Base-by-base conservation (phyloP, 2,797 vertebrate genomes). In the Glossophaga mutica region DNA sequence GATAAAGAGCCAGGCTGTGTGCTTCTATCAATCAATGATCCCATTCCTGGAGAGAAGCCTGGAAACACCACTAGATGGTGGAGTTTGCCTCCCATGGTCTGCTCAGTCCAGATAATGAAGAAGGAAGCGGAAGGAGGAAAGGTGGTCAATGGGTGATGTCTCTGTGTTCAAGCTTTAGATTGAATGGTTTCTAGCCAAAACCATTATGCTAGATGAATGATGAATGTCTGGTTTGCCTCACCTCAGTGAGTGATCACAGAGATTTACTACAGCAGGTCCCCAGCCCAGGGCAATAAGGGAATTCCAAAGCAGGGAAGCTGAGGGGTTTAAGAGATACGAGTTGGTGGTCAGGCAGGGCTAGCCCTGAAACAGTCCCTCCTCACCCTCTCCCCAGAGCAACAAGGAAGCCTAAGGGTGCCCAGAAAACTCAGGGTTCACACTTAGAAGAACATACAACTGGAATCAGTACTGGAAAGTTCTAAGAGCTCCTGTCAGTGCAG, bases 1-100 rank as follows among this genome's bases (percentile, higher is more conserved):
- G 16, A 16, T 32, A 22, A 44, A 67, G 34, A 78, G 46, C 67
- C 32, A 62, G 44, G 32, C 16, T 29, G 3, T 29, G 14, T 39
- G 50, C 50, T 32, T 84, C 55, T 32, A n/a, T 18, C 65, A 34
- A 42, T 90, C n/a, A 65, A 55, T 65, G 37, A 83, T 26, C 29
- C 12, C 42, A 9, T 57, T 44, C 52, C 52, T 34, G 65, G 29
- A 71, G 39, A 90, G 32, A 83, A 97, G 70, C 74, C 76, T 32
- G 26, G 0, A 11, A 59, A 15, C 6, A 48, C 95, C 98, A 97
- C 96, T 91, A 98, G 98, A 96, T 97, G 98, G 98, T 85, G 81
- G 74, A 97, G 92, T 98, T 97, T 62, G 87, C 96, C 96, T 67
- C 50, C 52, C 22, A 1, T 50, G 44, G 85, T 14, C 84, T 65